phyloP scores from a whole-genome alignment of 2,888 invertebrate genomes.

The Mythimna vitellina region DNA sequence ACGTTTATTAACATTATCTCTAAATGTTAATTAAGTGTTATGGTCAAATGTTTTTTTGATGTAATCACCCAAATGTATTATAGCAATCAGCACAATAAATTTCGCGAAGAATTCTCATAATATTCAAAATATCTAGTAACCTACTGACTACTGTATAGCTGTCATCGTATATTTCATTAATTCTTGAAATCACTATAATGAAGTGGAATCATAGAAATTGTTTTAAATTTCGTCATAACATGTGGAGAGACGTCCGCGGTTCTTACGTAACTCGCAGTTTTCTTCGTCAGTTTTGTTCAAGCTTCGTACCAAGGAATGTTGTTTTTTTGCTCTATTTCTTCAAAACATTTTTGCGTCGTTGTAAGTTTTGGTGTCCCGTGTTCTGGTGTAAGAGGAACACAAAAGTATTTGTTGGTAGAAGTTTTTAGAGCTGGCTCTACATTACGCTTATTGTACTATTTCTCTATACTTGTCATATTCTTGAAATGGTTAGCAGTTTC shows the following conservation, averaged over 20 bases:
- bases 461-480: neutral
- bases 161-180: conserved; percentile 57
- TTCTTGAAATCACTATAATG: conserved; percentile 57
- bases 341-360: conserved; percentile 25
- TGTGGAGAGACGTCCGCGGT: conserved; percentile 57
- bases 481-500: neutral
- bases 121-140: conserved; percentile 43
- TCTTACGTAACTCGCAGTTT: conserved; percentile 48
- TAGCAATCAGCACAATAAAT: conserved; percentile 15
- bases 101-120: conserved; percentile 31
- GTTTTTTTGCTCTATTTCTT: conserved; percentile 33
- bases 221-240: conserved; percentile 66
- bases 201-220: conserved; percentile 65
- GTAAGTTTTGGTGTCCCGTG: conserved; percentile 22
- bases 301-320: conserved; percentile 26
- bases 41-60: conserved; percentile 28
- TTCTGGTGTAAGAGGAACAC: neutral
- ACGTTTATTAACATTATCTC: conserved; percentile 21
- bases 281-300: conserved; percentile 39
- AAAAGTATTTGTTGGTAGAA: conserved; percentile 8
- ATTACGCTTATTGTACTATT: neutral
- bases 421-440: conserved; percentile 6
- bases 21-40: conserved; percentile 35
- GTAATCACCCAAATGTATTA: conserved; percentile 36
- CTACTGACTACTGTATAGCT: conserved; percentile 43